Base-by-base conservation (phyloP, 2,888 invertebrate species). In the Dugesia japonica region DNA sequence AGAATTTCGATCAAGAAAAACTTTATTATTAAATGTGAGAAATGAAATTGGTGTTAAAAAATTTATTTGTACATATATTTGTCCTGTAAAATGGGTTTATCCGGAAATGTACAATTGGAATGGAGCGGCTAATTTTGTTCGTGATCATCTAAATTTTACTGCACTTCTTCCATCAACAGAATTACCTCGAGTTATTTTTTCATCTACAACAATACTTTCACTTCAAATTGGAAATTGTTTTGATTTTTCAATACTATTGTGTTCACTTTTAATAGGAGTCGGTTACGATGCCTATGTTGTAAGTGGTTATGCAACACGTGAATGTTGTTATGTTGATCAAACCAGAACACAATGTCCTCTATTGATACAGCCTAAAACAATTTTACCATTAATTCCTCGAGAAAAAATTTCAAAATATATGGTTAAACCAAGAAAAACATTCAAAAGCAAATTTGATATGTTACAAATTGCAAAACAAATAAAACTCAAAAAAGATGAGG, bases 251-350 rank as follows among this genome's bases (percentile, higher is more conserved):
- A 90, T 89, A 0, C 87, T 91, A 7, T 85, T 92, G n/a, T 89
- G 88, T 13, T 92, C 92, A 9, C 87, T 92, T 82, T 86, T 94
- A 15, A 87, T 91, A 75, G 93, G 92, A 0, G 88, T 89, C 13
- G 90, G 90, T 0, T 93, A 90, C 83, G 90, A 92, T 80, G 91
- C 93, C 0, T 91, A 90, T 83, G 90, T 93, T 0, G 92, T 90
- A 0, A 91, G 90, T 77, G 93, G 93, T 0, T 91, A 91, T 81
- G 92, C 92, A 0, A 88, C 88, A 28, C 86, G 88, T n/a, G 90
- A 91, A 81, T 87, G 89, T 1, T 90, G 91, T 77, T 79, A 83
- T 26, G 84, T 84, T 76, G 84, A 85, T 80, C 83, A 84, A 80
- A 83, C 84, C 0, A 79, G 83, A 42, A 82, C 83, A 76, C 81